These are phyloP conservation scores for Coleophora deauratella DNA, from an alignment of 2,888 invertebrate genomes.

Conservation along the genomic window DNA sequence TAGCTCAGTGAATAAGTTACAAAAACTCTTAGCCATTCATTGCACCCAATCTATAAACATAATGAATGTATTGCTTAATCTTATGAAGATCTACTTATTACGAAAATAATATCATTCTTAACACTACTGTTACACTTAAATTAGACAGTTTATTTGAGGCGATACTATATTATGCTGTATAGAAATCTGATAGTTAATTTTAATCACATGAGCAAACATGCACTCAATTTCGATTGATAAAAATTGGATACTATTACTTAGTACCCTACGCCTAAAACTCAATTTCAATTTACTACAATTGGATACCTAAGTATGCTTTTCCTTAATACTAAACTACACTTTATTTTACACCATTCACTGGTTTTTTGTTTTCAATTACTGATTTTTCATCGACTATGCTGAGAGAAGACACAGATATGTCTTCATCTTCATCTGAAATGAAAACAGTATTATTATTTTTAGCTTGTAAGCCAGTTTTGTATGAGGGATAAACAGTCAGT, in stretches of 20 bases:
- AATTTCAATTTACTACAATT: no score
- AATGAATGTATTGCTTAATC: no score
- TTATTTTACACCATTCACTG: constrained; percentile 26
- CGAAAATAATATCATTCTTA: not conserved
- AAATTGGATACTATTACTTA: no score
- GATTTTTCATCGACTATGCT: constrained; percentile 53
- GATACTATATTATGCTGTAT: constrained; percentile 19
- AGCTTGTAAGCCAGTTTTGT: no score
- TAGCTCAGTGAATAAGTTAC: not conserved
- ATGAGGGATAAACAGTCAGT: no score
- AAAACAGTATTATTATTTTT: constrained; percentile 3
- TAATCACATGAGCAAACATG: not conserved
- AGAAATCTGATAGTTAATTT: constrained; percentile 15
- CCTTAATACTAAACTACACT: constrained; percentile 7
- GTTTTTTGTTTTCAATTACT: constrained; percentile 49
- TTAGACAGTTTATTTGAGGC: not conserved
- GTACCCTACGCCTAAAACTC: no score
- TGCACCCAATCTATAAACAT: no score
- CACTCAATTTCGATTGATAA: constrained; percentile 1
- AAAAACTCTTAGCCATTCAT: no score
- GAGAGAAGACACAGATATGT: constrained; percentile 50
- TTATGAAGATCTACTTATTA: not conserved
- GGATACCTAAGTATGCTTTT: not conserved
- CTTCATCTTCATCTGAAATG: constrained; percentile 59
- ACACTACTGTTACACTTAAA: not conserved